phyloP scores from a whole-genome alignment of 2,888 invertebrate genomes.

The Papilio protenor region DNA sequence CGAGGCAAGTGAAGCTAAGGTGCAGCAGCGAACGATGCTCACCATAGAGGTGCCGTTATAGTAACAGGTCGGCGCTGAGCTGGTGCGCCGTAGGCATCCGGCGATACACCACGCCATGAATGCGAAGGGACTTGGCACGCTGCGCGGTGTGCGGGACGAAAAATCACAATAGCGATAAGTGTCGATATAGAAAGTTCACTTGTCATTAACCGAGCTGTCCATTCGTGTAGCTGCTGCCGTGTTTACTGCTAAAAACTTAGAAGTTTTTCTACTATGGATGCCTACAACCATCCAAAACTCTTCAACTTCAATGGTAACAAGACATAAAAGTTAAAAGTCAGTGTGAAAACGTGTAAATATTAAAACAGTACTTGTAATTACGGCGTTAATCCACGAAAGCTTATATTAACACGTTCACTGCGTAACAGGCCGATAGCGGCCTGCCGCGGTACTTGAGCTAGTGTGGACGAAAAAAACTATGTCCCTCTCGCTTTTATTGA shows the following conservation, averaged over 20 bases:
- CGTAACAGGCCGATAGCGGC: too few relatives aligned
- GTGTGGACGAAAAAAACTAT: too few relatives aligned
- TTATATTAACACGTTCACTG: neutral
- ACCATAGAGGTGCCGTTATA: conserved; percentile 34
- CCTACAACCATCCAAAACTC: neutral
- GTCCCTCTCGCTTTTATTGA: too few relatives aligned
- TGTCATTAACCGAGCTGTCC: too few relatives aligned
- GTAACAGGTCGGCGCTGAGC: neutral
- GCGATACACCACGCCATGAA: conserved; percentile 18
- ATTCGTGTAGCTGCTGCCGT: neutral
- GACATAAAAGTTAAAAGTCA: neutral
- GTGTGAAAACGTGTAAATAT: neutral
- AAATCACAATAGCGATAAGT: too few relatives aligned
- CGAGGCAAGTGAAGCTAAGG: conserved; percentile 25
- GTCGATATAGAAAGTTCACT: too few relatives aligned
- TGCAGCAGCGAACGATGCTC: conserved; percentile 6
- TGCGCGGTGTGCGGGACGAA: too few relatives aligned
- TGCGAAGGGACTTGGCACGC: neutral
- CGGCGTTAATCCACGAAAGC: neutral
- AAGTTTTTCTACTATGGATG: neutral
- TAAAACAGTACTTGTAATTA: neutral
- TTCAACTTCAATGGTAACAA: neutral
- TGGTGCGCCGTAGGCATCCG: neutral
- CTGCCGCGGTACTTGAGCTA: too few relatives aligned
- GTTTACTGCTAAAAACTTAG: neutral